A percentile compares a stretch with the other conserved stretches of the same genome.
These are phyloP conservation scores for Crematogaster levior DNA, from an alignment of 2,888 invertebrate species.

Conservation along the genomic window DNA sequence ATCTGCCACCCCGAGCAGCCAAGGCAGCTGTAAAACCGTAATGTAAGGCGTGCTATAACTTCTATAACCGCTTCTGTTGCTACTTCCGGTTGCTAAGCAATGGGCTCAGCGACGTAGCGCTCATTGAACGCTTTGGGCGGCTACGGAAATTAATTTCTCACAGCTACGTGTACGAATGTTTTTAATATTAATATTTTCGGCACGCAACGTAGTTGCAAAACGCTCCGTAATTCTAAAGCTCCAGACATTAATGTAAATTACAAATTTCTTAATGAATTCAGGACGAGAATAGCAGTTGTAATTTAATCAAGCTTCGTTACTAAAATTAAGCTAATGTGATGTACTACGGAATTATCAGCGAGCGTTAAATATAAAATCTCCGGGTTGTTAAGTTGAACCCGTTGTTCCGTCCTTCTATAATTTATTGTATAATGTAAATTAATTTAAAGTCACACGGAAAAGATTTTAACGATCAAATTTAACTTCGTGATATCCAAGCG, in stretches of 20 bases:
- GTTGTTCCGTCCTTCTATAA: not conserved
- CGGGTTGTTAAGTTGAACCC: not conserved
- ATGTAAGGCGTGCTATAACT: slow-evolving; percentile 53
- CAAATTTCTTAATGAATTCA: not conserved
- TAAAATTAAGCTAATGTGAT: not conserved
- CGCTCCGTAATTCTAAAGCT: not conserved
- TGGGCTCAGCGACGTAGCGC: slow-evolving; percentile 62
- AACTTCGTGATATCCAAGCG: not conserved
- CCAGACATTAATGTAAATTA: not conserved
- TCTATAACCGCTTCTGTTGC: slow-evolving; percentile 67
- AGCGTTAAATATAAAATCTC: not conserved
- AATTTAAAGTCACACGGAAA: not conserved
- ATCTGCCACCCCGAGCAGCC: slow-evolving; percentile 71
- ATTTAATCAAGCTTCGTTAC: not conserved
- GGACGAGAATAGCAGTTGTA: not conserved
- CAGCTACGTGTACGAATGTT: not conserved
- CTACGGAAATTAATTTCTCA: not conserved
- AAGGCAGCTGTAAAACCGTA: slow-evolving; percentile 65
- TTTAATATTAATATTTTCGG: not conserved
- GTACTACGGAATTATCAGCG: not conserved
- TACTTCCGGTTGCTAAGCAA: slow-evolving; percentile 76
- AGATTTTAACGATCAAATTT: not conserved
- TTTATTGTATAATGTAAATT: not conserved
- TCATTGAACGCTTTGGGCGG: not conserved
- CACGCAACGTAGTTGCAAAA: no score